Base-by-base conservation (phyloP, 2,888 invertebrate species). In the Torymus texanus region DNA sequence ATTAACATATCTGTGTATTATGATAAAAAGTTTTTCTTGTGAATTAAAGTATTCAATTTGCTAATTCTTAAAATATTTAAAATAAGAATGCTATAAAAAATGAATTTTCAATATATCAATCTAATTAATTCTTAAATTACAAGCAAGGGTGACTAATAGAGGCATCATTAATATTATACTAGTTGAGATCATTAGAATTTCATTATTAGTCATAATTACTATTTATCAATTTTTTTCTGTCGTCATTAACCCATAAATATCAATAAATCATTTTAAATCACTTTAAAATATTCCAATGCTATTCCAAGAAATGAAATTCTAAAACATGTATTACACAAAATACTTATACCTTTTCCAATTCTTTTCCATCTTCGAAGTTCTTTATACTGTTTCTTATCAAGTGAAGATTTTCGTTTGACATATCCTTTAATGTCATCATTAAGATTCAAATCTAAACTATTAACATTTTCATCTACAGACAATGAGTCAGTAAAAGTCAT, bases 291-390 rank as follows among this genome's bases (percentile, higher is more conserved):
- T 62, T 62, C 12, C 10, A 65, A 16, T 41, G 50, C n/a, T 55
- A 24, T 12, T 12, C 50, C 10, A 50, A 65, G 51, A 41, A 66
- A 78, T 18, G 53, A 14, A 41, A 62, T 41, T 12, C 62, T 14
- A 65, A 70, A 70, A 78, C 13, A n/a, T 12, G n/a, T 58, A 16
- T 16, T 2, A 56, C 13, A 11, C 8, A 56, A 59, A 50, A 41
- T 13, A 50, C 21, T 59, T 50, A 83, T 81, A 89, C 88, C 86
- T 84, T 82, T 83, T 5, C 77, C 84, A 3, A 86, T 8, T 56
- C 76, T 83, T 76, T 81, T 85, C 89, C 89, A 89, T 21, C 81
- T 84, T n/a, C 90, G 82, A 74, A 88, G 85, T 8, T 84, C 75
- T 74, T 85, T 87, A 73, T 88, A 89, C 55, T 81, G 86, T 18